Evolutionary conservation across 2,888 invertebrate genomes (phyloP), one percentile per base, ranked within the genome.

Genomic region (Sceliomorpha sp.): DNA sequence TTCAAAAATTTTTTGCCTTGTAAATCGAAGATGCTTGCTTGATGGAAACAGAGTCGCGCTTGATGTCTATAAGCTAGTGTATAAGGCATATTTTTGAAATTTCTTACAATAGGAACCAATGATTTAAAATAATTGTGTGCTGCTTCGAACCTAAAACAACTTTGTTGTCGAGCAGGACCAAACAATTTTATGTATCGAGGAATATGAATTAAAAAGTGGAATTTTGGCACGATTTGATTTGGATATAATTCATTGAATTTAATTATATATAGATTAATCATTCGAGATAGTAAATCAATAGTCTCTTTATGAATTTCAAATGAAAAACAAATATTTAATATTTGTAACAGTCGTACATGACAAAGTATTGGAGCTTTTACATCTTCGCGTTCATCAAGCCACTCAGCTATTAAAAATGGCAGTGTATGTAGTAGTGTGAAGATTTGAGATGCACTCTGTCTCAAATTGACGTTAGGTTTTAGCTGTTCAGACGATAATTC

Each of bases 61-160:
- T 64, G 64, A 37, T 56, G 44, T 24, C 56, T 50, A 32, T 63
- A 63, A 9, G 53, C 15, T 7, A 53, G 32, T 6, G 63, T 63
- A 7, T 39, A 48, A 2, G 63, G 26, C 29, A 63, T 45, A 31
- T 55, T 63, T 45, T 53, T 55, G 26, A 55, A 70, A 67, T 58
- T 72, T 13, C 67, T 14, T 1, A 70, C 62, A 4, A 66, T 62
- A 24, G 60, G 50, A n/a, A 70, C 53, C 12, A 70, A 32, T 9
- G 26, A 12, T 42, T 64, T 70, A 39, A 62, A 60, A 26, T 45
- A 63, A 32, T 31, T 45, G 40, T 73, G 73, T 1, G 67, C 27
- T 20, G 63, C 63, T 58, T 75, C 71, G 37, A 73, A 73, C 36
- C 67, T 26, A 45, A 74, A 70, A 12, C 56, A 56, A 63, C 63